These are phyloP conservation scores for Ypsolopha sequella DNA, from an alignment of 2,888 invertebrate genomes.

Conservation along the genomic window DNA sequence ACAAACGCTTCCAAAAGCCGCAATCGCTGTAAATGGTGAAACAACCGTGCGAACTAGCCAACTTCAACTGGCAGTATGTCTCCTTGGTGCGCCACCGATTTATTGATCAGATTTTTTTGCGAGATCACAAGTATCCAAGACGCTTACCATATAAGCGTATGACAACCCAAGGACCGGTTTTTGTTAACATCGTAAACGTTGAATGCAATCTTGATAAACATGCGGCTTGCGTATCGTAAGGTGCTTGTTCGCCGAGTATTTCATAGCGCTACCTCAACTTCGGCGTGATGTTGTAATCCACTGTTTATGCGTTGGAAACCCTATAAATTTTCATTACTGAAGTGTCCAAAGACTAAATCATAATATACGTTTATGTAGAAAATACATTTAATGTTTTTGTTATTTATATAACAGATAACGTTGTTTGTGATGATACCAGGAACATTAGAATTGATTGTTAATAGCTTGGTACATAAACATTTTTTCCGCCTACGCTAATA, in stretches of 20 bases:
- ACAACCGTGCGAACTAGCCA: constrained; percentile 43
- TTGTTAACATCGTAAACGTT: constrained; percentile 40
- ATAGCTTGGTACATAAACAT: constrained; percentile 1
- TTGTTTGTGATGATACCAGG: neutral
- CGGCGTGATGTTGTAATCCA: constrained; percentile 3
- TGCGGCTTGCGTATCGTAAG: constrained; percentile 38
- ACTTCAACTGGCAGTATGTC: constrained; percentile 29
- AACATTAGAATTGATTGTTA: neutral
- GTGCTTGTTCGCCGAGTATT: constrained; percentile 4
- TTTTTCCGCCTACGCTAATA: neutral
- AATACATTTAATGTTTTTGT: no score
- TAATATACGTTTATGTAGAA: no score
- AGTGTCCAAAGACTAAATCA: no score
- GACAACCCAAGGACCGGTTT: constrained; percentile 39
- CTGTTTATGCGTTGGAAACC: constrained; percentile 4
- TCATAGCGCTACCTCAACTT: constrained; percentile 2
- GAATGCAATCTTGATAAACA: constrained; percentile 53
- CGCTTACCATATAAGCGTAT: constrained; percentile 43
- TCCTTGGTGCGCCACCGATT: constrained; percentile 41
- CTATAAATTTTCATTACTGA: constrained; percentile 2
- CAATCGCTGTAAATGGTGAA: constrained; percentile 10
- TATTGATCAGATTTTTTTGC: constrained; percentile 50
- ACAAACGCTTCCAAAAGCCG: neutral
- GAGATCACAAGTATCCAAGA: constrained; percentile 47
- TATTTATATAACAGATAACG: no score